phyloP scores from a whole-genome alignment of 2,113 vertebrate species.

The Myotis lucifugus region DNA sequence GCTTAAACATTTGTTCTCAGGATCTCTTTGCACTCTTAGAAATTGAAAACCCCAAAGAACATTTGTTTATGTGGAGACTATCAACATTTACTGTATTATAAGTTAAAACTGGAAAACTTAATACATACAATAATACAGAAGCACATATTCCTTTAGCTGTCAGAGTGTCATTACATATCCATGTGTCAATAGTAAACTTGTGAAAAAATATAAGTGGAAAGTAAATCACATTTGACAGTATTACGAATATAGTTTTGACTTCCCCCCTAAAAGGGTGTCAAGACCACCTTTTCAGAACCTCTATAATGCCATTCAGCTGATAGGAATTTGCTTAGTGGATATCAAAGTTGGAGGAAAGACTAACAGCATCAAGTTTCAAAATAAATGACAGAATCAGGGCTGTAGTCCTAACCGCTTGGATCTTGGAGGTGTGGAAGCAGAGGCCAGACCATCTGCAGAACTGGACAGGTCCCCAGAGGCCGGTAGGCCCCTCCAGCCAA shows the following conservation, averaged over 20 bases:
- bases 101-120: background rate
- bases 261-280: background rate
- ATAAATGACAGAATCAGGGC: background rate
- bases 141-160: background rate
- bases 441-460: background rate
- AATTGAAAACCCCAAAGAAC: background rate
- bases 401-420: background rate
- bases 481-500: background rate
- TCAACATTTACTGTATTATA: background rate
- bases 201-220: background rate
- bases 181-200: background rate
- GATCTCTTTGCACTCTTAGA: background rate
- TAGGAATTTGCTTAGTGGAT: background rate
- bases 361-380: background rate
- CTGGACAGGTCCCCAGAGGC: background rate
- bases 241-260: background rate
- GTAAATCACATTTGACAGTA: background rate
- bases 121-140: background rate
- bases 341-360: background rate
- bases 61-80: background rate
- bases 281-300: background rate
- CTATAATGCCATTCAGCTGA: background rate
- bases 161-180: background rate
- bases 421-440: background rate
- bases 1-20: background rate